phyloP scores from a whole-genome alignment of 2,797 vertebrate species.

The Galagoides demidoff region DNA sequence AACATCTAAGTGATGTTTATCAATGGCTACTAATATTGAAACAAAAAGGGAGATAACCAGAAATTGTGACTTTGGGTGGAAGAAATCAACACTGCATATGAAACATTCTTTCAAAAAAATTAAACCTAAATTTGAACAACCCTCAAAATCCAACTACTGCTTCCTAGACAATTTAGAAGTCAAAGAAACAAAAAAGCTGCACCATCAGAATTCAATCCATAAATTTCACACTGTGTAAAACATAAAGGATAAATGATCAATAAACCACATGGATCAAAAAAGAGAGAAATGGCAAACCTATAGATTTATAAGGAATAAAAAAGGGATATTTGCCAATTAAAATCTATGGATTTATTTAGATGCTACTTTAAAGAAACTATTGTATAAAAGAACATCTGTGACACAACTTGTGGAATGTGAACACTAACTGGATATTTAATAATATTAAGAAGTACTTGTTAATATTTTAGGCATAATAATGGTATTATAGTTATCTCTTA shows the following conservation, averaged over 20 bases:
- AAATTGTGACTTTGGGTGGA: neutral
- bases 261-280: neutral
- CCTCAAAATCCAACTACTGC: neutral
- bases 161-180: neutral
- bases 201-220: neutral
- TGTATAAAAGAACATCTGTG: neutral
- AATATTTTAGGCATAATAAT: neutral
- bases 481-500: neutral
- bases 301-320: neutral
- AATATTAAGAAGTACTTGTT: slow-evolving; percentile 18
- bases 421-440: neutral
- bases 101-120: neutral
- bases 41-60: neutral
- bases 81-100: slow-evolving; percentile 2
- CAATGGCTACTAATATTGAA: neutral
- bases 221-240: neutral
- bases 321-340: neutral
- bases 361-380: neutral
- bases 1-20: neutral
- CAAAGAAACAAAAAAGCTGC: neutral
- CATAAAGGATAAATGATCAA: neutral
- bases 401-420: neutral
- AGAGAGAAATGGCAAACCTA: neutral
- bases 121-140: slow-evolving; percentile 9
- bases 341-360: neutral